Evolutionary conservation across 2,113 vertebrate genomes (phyloP).

Genomic region (Megalops atlanticus): DNA sequence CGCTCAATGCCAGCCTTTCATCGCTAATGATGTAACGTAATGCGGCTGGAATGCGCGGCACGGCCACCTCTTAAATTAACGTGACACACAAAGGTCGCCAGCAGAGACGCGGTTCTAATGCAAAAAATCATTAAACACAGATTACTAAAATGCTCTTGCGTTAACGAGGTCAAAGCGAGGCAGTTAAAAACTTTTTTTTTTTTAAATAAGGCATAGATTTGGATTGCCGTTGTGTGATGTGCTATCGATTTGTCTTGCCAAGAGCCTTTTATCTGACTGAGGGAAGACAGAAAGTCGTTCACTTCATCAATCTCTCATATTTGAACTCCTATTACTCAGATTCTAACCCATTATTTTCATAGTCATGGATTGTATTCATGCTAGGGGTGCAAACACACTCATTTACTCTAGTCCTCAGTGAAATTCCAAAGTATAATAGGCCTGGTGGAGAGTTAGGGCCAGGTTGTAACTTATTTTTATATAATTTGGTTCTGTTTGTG

Average conservation of each 20-base stretch:
- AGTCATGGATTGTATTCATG: background rate
- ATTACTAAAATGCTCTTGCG: slow-evolving; percentile 78
- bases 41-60: slow-evolving; percentile 96
- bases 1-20: slow-evolving; percentile 99
- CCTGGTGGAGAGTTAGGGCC: too few relatives aligned
- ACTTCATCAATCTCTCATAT: background rate
- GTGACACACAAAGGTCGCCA: slow-evolving; percentile 82
- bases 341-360: background rate
- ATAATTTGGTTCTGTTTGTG: too few relatives aligned
- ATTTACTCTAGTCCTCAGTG: background rate
- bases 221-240: slow-evolving; percentile 25
- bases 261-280: slow-evolving; percentile 55
- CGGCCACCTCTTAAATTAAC: slow-evolving; percentile 91
- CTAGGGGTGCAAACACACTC: background rate
- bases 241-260: slow-evolving; percentile 28
- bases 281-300: slow-evolving; percentile 61
- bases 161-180: slow-evolving; percentile 80
- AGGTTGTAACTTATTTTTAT: too few relatives aligned
- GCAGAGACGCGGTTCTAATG: slow-evolving; percentile 84
- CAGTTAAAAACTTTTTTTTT: slow-evolving; percentile 50
- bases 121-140: slow-evolving; percentile 87
- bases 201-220: slow-evolving; percentile 35
- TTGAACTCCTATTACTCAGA: too few relatives aligned
- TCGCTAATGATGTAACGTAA: slow-evolving; percentile 98
- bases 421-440: background rate